A percentile compares a stretch with the other conserved stretches of the same genome.
phyloP scores from a whole-genome alignment of 92 coral and sea anemone species.

The Siderastrea siderea region DNA sequence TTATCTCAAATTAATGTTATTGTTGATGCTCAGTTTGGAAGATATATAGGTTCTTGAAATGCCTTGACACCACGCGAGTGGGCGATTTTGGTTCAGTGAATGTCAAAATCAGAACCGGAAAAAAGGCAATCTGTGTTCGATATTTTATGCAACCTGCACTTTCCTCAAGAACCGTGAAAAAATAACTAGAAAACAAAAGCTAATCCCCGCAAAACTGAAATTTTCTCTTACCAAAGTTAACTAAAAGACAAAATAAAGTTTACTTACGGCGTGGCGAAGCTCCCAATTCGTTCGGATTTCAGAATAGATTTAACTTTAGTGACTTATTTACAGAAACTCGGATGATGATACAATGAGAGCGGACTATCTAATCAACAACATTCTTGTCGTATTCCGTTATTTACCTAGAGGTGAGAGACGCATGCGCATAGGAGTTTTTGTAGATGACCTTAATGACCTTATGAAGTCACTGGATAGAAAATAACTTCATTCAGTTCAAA shows the following conservation, averaged over 20 bases:
- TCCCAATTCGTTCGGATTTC: constrained; percentile 46
- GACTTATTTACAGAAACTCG: constrained; percentile 62
- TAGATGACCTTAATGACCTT: constrained; percentile 2
- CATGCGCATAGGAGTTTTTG: constrained; percentile 23
- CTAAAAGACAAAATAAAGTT: neutral
- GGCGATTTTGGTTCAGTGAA: constrained; percentile 8
- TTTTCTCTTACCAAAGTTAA: neutral
- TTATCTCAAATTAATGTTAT: neutral
- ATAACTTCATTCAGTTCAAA: neutral
- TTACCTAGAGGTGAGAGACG: constrained; percentile 1
- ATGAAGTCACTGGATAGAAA: constrained; percentile 23
- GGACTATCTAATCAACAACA: constrained; percentile 64
- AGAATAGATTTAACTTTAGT: constrained; percentile 23
- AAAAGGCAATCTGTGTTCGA: neutral
- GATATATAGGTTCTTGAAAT: neutral
- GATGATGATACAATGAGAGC: constrained; percentile 56
- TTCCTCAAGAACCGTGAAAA: constrained; percentile 38
- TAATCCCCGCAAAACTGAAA: neutral
- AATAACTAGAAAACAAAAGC: neutral
- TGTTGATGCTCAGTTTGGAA: neutral
- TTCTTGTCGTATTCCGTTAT: constrained; percentile 50
- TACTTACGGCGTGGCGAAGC: constrained; percentile 48
- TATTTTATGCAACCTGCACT: constrained; percentile 2
- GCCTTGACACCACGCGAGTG: neutral
- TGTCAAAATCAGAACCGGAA: constrained; percentile 39